Conservation (phyloP, 2,797 vertebrate species). For the Enteromius fasciolatus region DNA sequence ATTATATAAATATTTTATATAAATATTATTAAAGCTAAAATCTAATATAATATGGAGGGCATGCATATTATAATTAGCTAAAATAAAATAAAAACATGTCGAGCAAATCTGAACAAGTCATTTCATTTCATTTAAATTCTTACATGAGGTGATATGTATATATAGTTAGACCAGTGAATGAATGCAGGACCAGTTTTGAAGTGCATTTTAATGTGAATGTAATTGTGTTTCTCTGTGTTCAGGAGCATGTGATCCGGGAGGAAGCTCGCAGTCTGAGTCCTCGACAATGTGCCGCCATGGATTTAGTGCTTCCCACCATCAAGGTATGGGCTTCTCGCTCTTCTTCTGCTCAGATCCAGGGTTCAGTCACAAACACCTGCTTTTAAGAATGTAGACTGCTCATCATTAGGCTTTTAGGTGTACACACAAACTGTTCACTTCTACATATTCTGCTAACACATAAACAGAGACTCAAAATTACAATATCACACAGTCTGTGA, state of each 20-base stretch:
- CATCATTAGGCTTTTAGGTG: background rate
- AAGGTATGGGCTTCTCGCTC: conserved; percentile 80
- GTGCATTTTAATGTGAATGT: background rate
- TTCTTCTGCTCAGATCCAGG: conserved; percentile 8
- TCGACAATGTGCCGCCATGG: conserved; percentile 93
- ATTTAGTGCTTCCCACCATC: conserved; percentile 92
- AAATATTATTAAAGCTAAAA: background rate
- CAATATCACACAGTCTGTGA: background rate
- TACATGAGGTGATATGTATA: too few relatives aligned
- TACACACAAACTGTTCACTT: background rate
- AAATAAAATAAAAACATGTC: too few relatives aligned
- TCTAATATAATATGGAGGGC: background rate
- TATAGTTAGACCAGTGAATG: background rate
- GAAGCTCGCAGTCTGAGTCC: conserved; percentile 90
- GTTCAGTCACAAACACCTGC: background rate
- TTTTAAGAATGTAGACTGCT: background rate
- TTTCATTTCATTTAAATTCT: background rate
- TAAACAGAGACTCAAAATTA: background rate
- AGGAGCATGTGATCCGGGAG: conserved; percentile 95
- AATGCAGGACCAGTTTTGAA: background rate
- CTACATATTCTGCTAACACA: background rate
- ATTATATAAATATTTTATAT: background rate
- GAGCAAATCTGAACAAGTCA: too few relatives aligned
- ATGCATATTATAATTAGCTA: background rate
- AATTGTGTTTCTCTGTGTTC: conserved; percentile 17